These are phyloP conservation scores for Bryconaethiops microstoma DNA, from an alignment of 2,797 vertebrate species.

Conservation along the genomic window DNA sequence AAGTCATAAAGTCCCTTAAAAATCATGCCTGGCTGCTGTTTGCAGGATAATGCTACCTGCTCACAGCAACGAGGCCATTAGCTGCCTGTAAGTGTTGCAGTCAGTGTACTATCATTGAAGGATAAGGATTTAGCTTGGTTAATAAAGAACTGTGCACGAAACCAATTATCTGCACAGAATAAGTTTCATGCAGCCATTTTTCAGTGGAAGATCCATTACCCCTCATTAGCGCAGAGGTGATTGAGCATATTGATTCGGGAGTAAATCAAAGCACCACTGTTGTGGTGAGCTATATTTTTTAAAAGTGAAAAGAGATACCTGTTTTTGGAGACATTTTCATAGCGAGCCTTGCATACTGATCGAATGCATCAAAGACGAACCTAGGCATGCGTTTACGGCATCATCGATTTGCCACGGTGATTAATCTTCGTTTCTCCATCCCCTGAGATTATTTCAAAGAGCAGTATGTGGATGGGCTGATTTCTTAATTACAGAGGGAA, in stretches of 20 bases:
- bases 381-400: constrained; percentile 14
- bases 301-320: constrained; percentile 1
- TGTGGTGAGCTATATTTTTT: constrained; percentile 14
- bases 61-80: background rate
- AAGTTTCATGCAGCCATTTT: constrained; percentile 15
- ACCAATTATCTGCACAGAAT: constrained; percentile 4
- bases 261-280: constrained; percentile 23
- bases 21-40: constrained; percentile 4
- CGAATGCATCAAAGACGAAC: constrained; percentile 19
- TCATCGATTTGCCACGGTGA: constrained; percentile 36
- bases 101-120: background rate
- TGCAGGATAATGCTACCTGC: background rate
- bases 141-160: constrained; percentile 14
- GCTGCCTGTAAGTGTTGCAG: background rate
- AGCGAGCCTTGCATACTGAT: background rate
- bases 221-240: constrained; percentile 30
- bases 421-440: constrained; percentile 36
- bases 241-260: constrained; percentile 35
- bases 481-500: constrained; percentile 55
- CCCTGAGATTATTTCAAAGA: constrained; percentile 37
- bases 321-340: background rate
- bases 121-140: background rate
- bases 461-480: constrained; percentile 40
- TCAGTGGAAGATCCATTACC: constrained; percentile 35
- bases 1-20: background rate